Conservation (phyloP, 2,797 vertebrate species). For the Glossophaga mutica region DNA sequence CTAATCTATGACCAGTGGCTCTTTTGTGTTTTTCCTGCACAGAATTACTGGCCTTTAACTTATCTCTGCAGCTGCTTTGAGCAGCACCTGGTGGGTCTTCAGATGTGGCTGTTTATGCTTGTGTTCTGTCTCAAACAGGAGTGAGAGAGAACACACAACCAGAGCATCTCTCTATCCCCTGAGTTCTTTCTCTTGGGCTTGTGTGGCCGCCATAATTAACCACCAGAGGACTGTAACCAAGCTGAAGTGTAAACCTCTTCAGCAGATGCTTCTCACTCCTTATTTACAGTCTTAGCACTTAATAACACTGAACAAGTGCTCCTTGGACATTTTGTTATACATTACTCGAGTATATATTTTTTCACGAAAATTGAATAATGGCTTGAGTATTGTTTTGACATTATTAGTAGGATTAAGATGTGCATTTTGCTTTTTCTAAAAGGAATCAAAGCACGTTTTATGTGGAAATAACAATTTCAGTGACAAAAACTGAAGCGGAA, state of each 20-base stretch:
- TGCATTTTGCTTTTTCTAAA: neutral
- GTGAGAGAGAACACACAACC: neutral
- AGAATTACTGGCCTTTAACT: neutral
- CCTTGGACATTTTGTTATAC: neutral
- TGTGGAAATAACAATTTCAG: neutral
- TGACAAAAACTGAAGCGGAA: neutral
- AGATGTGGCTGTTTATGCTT: neutral
- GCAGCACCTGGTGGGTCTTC: neutral
- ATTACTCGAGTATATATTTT: neutral
- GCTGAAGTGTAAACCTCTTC: neutral
- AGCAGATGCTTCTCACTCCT: neutral
- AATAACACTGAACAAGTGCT: neutral
- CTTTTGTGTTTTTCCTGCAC: neutral
- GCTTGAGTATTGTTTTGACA: neutral
- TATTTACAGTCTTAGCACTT: neutral
- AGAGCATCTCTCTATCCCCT: neutral
- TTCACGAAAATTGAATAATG: neutral
- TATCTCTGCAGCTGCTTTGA: neutral
- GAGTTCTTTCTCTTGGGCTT: neutral
- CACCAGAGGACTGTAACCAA: neutral
- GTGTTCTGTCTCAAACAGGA: neutral
- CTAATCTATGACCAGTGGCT: neutral
- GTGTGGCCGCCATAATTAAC: neutral
- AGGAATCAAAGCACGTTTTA: neutral
- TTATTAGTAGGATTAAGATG: neutral